These are phyloP conservation scores for Sarcophaga bullata DNA, from an alignment of 1,140 invertebrate species.

Conservation along the genomic window DNA sequence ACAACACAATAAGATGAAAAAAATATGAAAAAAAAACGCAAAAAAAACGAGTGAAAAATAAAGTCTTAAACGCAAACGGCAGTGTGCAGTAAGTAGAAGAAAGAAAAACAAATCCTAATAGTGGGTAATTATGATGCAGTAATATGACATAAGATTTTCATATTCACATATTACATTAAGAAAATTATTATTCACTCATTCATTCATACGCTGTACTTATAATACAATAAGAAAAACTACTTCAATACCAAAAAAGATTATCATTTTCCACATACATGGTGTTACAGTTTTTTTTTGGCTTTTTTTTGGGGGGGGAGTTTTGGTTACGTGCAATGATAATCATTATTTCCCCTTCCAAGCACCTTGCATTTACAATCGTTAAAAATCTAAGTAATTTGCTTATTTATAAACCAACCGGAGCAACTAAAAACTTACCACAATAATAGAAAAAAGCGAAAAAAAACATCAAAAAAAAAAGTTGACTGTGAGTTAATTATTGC, in stretches of 20 bases:
- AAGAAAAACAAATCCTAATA: slow-evolving; percentile 32
- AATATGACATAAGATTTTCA: slow-evolving; percentile 41
- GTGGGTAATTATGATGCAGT: slow-evolving; percentile 47
- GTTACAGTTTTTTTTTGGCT: background rate
- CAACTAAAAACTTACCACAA: too few species aligned
- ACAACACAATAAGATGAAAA: background rate
- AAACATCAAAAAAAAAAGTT: too few species aligned
- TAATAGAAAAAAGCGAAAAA: background rate
- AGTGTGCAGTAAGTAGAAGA: background rate
- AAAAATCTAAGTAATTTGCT: background rate
- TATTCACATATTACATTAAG: background rate
- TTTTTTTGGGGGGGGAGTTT: background rate
- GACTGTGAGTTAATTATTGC: slow-evolving; percentile 23
- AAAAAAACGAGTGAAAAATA: background rate
- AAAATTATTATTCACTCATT: background rate
- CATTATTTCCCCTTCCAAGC: slow-evolving; percentile 1
- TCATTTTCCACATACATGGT: too few species aligned
- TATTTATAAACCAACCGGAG: background rate
- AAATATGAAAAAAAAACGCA: background rate
- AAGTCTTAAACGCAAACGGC: slow-evolving; percentile 7
- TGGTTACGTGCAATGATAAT: slow-evolving; percentile 20
- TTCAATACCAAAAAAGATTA: background rate
- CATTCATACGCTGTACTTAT: background rate
- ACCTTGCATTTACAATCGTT: slow-evolving; percentile 2
- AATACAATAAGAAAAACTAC: background rate